Percentiles rank a stretch among this genome's conserved stretches.
phyloP scores from a whole-genome alignment of 2,797 vertebrate genomes.

The Danionella dracula region DNA sequence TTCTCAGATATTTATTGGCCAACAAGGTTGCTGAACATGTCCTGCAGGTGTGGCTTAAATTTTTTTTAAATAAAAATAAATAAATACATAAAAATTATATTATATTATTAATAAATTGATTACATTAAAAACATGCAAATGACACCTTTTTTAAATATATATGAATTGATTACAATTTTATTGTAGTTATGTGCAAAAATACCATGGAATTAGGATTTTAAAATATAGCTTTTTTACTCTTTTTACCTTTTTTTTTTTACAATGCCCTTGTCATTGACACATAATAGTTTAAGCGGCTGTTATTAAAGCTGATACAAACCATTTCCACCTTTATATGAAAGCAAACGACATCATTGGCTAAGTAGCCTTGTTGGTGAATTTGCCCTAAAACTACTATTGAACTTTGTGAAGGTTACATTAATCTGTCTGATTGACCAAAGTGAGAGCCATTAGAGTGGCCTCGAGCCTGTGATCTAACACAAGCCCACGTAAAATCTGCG shows the following conservation, averaged over 20 bases:
- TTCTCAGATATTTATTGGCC: too few relatives aligned
- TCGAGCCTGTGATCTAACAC: conserved; percentile 16
- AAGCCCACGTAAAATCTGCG: conserved; percentile 20
- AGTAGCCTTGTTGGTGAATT: conserved; percentile 5
- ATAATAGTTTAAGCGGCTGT: background rate
- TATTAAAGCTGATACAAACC: background rate
- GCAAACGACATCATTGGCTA: conserved; percentile 18
- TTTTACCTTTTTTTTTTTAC: background rate
- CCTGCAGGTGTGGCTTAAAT: too few relatives aligned
- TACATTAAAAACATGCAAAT: too few relatives aligned
- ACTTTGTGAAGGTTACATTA: conserved; percentile 42
- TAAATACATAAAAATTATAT: too few relatives aligned
- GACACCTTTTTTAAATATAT: too few relatives aligned
- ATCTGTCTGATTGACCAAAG: conserved; percentile 28
- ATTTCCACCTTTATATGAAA: conserved; percentile 5
- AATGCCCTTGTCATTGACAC: background rate
- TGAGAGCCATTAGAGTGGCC: conserved; percentile 36
- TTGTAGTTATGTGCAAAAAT: too few relatives aligned
- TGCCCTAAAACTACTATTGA: conserved; percentile 39
- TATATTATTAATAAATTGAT: too few relatives aligned
- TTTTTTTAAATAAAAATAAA: too few relatives aligned
- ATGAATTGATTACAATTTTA: too few relatives aligned
- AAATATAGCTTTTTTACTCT: background rate
- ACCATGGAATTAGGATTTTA: too few relatives aligned
- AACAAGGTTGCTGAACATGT: too few relatives aligned